Evolutionary conservation across 2,888 invertebrate species (phyloP), one percentile per base, ranked within the genome.

Genomic region (Lasioglossum pauxillum): DNA sequence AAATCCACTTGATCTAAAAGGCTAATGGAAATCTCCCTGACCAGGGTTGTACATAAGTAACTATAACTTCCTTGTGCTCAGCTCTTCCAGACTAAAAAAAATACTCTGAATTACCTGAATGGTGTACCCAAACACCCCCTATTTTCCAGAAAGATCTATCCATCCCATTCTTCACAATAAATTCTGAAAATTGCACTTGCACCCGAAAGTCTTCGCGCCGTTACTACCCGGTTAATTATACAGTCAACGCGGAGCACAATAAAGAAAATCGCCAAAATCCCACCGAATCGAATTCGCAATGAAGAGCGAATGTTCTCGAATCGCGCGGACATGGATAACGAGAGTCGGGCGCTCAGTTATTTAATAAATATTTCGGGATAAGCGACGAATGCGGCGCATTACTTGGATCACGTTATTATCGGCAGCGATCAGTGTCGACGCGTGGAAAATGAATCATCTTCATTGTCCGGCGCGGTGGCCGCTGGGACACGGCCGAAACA

Each of bases 331-430:
- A 44, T 2, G 53, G 27, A 67, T 53, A 78, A 78, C 49, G 46
- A 72, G 78, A 53, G 69, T 44, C 49, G 2, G n/a, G 31, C 35
- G 23, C 19, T 16, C 16, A n/a, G 44, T 60, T 31, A 53, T 78
- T 35, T 60, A 72, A 83, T 64, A 78, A 84, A 83, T 72, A 75
- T 53, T 71, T 31, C 53, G 27, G 41, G 71, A 75, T 41, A 75
- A 82, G 69, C 75, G 38, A 38, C 83, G 82, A 76, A 35, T 71
- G 57, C 57, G 49, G 38, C 46, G 75, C 35, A 60, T 84, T 86
- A 80, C 84, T 84, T 86, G 84, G 72, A 80, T 80, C 44, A 80
- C 78, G 71, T 84, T 86, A 86, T 84, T 84, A 86, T 80, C 77
- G 84, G 49, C 75, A 31, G 75, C 75, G 80, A 84, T 84, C 80